Evolutionary conservation across 2,113 vertebrate genomes (phyloP).

Genomic region (Grantiella picta): DNA sequence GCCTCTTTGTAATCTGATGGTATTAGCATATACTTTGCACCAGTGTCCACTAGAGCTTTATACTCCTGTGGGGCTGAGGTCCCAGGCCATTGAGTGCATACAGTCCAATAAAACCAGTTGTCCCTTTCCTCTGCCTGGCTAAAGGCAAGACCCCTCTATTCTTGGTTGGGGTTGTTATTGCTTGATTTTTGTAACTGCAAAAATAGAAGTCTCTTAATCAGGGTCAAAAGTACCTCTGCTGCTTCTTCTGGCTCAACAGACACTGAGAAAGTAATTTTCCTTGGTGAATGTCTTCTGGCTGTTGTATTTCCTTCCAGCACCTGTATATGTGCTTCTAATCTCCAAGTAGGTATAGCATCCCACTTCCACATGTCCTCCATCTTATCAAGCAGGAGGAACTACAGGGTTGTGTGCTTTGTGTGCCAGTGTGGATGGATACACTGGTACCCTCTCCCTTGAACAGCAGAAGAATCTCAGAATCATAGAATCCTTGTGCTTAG

Average conservation of each 20-base stretch:
- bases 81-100: rapidly evolving
- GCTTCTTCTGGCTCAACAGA: not conserved
- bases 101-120: not conserved
- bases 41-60: not conserved
- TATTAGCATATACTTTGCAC: not conserved
- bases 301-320: not conserved
- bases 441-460: not conserved
- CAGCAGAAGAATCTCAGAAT: not conserved
- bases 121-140: not conserved
- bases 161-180: not conserved
- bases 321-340: not conserved
- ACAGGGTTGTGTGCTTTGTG: rapidly evolving
- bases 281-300: not conserved
- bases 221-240: not conserved
- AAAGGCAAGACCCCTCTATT: not conserved
- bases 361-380: not conserved
- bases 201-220: not conserved
- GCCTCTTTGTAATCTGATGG: not conserved
- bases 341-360: not conserved
- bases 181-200: not conserved
- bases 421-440: not conserved
- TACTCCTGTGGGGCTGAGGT: not conserved
- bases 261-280: not conserved
- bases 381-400: not conserved
- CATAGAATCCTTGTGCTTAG: not conserved